Evolutionary conservation across 2,888 invertebrate genomes (phyloP), one percentile per base, ranked within the genome.

Genomic region (Tachina fera): DNA sequence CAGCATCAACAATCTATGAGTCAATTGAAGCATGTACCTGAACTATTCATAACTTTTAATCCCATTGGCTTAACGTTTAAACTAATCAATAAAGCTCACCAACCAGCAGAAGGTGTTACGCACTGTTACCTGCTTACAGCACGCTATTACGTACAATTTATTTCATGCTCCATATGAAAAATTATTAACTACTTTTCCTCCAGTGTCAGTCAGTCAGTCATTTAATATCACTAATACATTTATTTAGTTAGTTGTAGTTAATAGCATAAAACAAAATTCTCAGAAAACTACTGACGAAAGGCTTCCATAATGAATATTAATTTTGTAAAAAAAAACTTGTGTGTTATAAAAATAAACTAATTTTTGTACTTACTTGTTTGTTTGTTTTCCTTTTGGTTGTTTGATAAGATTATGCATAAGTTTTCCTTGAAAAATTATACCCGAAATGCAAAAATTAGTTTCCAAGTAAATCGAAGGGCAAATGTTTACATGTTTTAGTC

Each of bases 391-490:
- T 41, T 19, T 65, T 47, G 10, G 10, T 1, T 11, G 60, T 11
- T n/a, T 63, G 83, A 83, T 83, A 79, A 79, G 78, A 79, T 83
- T 72, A 75, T 49, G 31, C 1, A 60, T n/a, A 13, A 41, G 65
- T 49, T 63, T 71, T 47, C 68, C 11, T 11, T 67, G 58, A 19
- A 74, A 67, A 49, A 49, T 22, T 53, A 8, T 43, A 19, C 43
- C 9, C 14, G n/a, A 58, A 63, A 63, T 63, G 51, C 51, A 9
- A 51, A 63, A 61, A 74, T 49, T 49, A 49, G 49, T 16, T 49
- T 47, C 39, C 41, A 61, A 74, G 61, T 74, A 49, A 39, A 49
- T 41, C 47, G 61, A 43, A 16, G 16, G 5, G 43, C 43, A 60
- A 41, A 53, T 65, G 22, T 75, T 63, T 31, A 53, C 65, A 13